phyloP scores from a whole-genome alignment of 2,113 vertebrate species.

The Xyliphius kryptos region DNA sequence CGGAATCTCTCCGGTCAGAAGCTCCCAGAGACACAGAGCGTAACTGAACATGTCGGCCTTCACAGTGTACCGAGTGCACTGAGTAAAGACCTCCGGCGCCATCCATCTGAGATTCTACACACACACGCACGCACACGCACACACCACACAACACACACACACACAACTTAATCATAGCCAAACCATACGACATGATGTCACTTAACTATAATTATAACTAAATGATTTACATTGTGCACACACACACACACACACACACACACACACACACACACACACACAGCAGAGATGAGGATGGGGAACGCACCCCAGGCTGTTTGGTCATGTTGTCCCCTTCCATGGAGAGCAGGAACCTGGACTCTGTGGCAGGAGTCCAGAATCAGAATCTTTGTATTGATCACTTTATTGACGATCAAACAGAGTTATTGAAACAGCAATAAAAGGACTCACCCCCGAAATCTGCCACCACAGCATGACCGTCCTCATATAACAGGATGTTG shows the following conservation, averaged over 20 bases:
- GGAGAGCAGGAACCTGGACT: conserved; percentile 88
- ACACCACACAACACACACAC: conserved; percentile 3
- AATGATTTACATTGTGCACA: not conserved
- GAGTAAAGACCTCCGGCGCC: conserved; percentile 92
- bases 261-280: conserved; percentile 13
- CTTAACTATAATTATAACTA: too few relatives aligned
- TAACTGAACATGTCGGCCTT: conserved; percentile 95
- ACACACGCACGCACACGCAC: not conserved
- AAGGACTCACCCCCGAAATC: conserved; percentile 82
- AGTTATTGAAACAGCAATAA: not conserved
- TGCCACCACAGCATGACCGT: conserved; percentile 89
- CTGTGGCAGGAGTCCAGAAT: conserved; percentile 53
- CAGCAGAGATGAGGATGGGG: conserved; percentile 35
- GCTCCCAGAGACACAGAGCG: conserved; percentile 89
- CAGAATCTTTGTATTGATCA: not conserved
- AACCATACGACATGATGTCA: not conserved
- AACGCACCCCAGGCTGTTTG: conserved; percentile 90
- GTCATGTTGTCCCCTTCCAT: conserved; percentile 95
- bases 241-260: not conserved
- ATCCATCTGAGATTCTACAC: conserved; percentile 88
- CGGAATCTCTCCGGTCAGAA: conserved; percentile 85
- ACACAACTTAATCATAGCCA: conserved; percentile 6
- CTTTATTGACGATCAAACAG: not conserved
- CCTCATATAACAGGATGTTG: conserved; percentile 91
- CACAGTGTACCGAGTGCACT: conserved; percentile 87